Conservation (phyloP, 2,888 invertebrate genomes). For the Lithophane socia region DNA sequence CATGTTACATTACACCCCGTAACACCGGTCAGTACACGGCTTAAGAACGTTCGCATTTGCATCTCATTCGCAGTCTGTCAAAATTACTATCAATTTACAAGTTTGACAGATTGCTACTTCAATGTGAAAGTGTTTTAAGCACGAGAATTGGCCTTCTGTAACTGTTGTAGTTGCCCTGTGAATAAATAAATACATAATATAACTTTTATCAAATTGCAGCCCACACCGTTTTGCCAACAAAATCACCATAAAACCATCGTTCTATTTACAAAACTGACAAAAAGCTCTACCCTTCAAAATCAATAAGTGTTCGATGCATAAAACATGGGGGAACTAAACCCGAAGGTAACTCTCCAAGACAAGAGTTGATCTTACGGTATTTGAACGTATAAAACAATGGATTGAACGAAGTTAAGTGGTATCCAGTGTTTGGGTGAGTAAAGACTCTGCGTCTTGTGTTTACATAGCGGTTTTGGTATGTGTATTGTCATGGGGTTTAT, state of each 20-base stretch:
- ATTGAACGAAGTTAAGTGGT: slow-evolving; percentile 41
- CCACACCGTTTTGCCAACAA: background rate
- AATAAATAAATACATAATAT: background rate
- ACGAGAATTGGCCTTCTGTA: no score
- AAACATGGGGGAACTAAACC: slow-evolving; percentile 68
- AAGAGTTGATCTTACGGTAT: slow-evolving; percentile 61
- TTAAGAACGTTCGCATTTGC: no score
- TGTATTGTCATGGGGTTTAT: background rate
- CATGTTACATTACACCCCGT: no score
- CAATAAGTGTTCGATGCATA: slow-evolving; percentile 66
- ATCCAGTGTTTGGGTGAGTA: slow-evolving; percentile 24
- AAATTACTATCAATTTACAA: no score
- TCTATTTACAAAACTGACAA: slow-evolving; percentile 33
- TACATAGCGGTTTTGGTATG: background rate
- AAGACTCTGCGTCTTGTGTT: slow-evolving; percentile 1
- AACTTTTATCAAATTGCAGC: background rate
- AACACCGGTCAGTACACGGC: no score
- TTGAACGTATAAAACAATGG: slow-evolving; percentile 62
- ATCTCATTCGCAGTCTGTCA: no score
- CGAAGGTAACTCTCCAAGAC: slow-evolving; percentile 57
- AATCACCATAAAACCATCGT: slow-evolving; percentile 32
- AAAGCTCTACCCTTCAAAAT: slow-evolving; percentile 39
- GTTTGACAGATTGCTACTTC: no score
- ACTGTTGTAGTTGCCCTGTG: no score
- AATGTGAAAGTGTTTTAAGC: no score